Evolutionary conservation across 2,797 vertebrate genomes (phyloP).

Genomic region (Malurus splendens): DNA sequence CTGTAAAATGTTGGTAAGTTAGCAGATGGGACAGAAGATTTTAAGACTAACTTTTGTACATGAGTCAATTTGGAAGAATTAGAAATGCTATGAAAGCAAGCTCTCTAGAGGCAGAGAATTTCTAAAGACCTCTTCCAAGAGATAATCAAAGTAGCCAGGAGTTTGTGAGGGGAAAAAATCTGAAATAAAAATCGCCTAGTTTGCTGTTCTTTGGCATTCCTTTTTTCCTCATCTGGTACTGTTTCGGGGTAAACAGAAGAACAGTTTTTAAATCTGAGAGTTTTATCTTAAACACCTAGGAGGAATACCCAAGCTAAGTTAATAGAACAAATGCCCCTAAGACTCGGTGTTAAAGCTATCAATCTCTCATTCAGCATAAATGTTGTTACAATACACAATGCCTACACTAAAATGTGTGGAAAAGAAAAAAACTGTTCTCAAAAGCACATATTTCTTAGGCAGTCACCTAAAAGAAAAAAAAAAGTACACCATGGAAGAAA

Average conservation of each 20-base stretch:
- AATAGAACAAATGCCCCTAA: neutral
- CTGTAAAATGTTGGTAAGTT: conserved; percentile 16
- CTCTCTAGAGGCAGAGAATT: neutral
- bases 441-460: neutral
- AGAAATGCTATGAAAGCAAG: neutral
- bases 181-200: neutral
- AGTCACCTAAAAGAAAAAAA: neutral
- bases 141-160: neutral
- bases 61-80: neutral
- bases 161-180: neutral
- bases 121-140: neutral
- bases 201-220: neutral
- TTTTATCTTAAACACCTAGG: neutral
- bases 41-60: conserved; percentile 31
- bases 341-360: neutral
- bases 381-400: neutral
- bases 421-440: neutral
- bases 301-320: neutral
- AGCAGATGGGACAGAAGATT: conserved; percentile 32
- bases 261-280: neutral
- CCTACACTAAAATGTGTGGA: neutral
- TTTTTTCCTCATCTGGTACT: neutral
- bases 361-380: neutral
- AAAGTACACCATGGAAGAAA: neutral
- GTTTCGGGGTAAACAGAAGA: neutral